Conservation (phyloP, 2,888 invertebrate genomes). For the Drosophila hamatofila region DNA sequence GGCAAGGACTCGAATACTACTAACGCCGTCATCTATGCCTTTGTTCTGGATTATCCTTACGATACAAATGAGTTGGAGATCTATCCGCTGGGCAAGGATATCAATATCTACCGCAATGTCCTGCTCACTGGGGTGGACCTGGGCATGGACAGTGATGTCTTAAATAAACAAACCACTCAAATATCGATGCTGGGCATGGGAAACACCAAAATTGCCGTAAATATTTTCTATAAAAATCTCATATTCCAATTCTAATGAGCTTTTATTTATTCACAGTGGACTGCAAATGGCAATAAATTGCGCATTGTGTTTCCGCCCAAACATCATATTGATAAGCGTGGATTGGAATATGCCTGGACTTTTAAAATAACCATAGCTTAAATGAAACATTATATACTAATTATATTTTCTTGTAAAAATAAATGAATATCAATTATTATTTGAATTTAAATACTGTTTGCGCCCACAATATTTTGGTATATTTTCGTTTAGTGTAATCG, state of each 20-base stretch:
- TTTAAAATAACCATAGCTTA: constrained; percentile 80
- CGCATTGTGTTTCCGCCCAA: constrained; percentile 83
- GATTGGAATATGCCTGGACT: constrained; percentile 83
- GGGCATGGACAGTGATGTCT: constrained; percentile 25
- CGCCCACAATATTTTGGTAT: neutral
- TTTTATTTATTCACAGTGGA: constrained; percentile 72
- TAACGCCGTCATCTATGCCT: constrained; percentile 88
- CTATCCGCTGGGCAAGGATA: constrained; percentile 83
- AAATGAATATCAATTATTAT: neutral
- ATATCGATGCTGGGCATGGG: constrained; percentile 86
- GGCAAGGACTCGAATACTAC: constrained; percentile 70
- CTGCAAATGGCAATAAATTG: constrained; percentile 61
- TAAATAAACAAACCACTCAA: constrained; percentile 59
- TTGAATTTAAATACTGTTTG: neutral
- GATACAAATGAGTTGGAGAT: constrained; percentile 86
- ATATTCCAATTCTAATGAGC: neutral
- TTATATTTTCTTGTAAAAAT: neutral
- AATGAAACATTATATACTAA: neutral
- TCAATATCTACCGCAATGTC: constrained; percentile 46
- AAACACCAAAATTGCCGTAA: constrained; percentile 68
- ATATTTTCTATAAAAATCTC: rapidly evolving
- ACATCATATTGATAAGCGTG: constrained; percentile 81
- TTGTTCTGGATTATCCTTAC: constrained; percentile 90
- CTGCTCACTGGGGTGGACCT: constrained; percentile 67
- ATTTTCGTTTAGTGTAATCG: neutral